Conservation (phyloP, 2,888 invertebrate genomes). For the Chloroclystis v-ata region DNA sequence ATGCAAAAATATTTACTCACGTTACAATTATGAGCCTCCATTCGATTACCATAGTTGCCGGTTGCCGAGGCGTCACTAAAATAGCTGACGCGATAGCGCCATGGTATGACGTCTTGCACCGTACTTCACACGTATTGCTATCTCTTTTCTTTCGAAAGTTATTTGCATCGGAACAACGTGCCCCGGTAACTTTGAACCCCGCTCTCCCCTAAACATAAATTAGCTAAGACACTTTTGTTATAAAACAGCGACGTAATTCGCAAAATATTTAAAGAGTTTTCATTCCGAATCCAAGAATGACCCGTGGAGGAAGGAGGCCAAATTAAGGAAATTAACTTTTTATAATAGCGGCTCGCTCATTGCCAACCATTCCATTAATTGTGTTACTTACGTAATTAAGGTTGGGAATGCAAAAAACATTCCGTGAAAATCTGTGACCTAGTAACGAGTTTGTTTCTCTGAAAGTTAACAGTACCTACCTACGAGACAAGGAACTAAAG, state of each 20-base stretch:
- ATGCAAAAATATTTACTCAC: no score
- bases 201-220: no score
- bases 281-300: conserved; percentile 54
- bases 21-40: no score
- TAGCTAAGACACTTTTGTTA: not conserved
- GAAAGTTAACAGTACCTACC: not conserved
- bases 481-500: no score
- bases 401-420: conserved; percentile 32
- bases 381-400: conserved; percentile 54
- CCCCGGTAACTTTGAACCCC: no score
- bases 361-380: conserved; percentile 70
- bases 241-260: conserved; percentile 25
- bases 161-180: no score
- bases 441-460: conserved; percentile 2
- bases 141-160: no score
- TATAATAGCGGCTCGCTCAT: conserved; percentile 53
- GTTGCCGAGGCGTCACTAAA: no score
- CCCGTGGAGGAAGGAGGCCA: conserved; percentile 50
- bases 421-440: conserved; percentile 31
- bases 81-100: no score
- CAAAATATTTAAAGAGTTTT: conserved; percentile 33
- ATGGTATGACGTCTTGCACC: no score
- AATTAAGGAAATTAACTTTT: conserved; percentile 75
- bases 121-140: no score
- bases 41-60: no score